Base-by-base conservation (phyloP, 37 sponge, comb jelly and placozoan species). In the Beroe forskalii region DNA sequence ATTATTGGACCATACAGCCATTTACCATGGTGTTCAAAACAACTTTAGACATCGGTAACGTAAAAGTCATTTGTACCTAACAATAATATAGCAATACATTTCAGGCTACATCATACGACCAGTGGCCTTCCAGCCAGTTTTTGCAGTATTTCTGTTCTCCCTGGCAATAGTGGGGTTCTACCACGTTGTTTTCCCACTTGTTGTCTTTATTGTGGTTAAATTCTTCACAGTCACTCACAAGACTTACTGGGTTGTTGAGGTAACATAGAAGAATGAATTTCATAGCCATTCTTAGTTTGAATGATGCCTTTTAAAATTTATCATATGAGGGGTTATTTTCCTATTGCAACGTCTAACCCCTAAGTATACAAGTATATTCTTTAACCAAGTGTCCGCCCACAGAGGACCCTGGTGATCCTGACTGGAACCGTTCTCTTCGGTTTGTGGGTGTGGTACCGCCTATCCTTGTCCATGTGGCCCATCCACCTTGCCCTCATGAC, bases 201-300 rank as follows among this genome's bases (percentile, higher is more conserved):
- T 80, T 4, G 86, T 80, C 22, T 27, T 80, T 23, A 35, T 44
- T 1, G 55, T 37, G 12, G n/a, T 38, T 28, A 80, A 41, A 1
- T 80, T n/a, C 55, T 14, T 80, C 55, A 22, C 38, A 25, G 30
- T 80, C 2, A 37, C 19, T 9, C 28, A 80, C 48, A 80, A 43
- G 40, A 80, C 55, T 41, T 80, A 80, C 55, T 80, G 86, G 86
- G 19, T 44, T 35, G 86, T 80, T 22, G 86, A 80, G 86, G 86
- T 80, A 30, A 80, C 19, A 43, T 38, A n/a, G n/a, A n/a, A n/a
- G n/a, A n/a, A n/a, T n/a, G n/a, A n/a, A n/a, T n/a, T n/a, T n/a
- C n/a, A n/a, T n/a, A n/a, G n/a, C n/a, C n/a, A n/a, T n/a, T n/a
- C n/a, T n/a, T n/a, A n/a, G n/a, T n/a, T n/a, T n/a, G n/a, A n/a